phyloP scores from a whole-genome alignment of 2,888 invertebrate species.

The Thera obeliscata region DNA sequence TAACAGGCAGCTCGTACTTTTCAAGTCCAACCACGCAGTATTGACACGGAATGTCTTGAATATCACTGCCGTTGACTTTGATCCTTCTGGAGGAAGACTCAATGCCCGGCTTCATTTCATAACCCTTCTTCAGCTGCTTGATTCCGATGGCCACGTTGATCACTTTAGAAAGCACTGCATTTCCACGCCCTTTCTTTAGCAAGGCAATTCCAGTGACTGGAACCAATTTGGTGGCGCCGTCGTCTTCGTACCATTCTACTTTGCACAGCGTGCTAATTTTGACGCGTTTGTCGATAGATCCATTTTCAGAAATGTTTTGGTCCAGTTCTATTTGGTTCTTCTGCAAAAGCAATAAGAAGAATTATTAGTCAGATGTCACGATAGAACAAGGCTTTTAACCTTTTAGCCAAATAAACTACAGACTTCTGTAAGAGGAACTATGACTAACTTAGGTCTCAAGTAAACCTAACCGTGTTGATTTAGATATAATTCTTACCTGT shows the following conservation, averaged over 20 bases:
- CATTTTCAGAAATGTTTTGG: conserved; percentile 72
- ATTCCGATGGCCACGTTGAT: conserved; percentile 85
- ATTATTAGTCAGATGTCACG: conserved; percentile 1
- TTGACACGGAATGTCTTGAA: conserved; percentile 87
- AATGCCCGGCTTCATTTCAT: conserved; percentile 86
- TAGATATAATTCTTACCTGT: conserved; percentile 78
- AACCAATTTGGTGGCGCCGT: conserved; percentile 84
- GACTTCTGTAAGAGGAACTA: not conserved
- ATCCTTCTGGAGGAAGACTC: conserved; percentile 86
- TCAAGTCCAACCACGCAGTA: conserved; percentile 87
- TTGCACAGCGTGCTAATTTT: conserved; percentile 86
- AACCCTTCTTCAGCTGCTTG: conserved; percentile 82
- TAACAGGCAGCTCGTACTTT: conserved; percentile 87
- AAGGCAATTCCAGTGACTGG: conserved; percentile 85
- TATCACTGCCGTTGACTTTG: conserved; percentile 85
- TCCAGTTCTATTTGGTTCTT: conserved; percentile 79
- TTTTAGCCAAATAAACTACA: not conserved
- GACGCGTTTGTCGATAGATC: conserved; percentile 85
- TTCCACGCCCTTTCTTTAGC: conserved; percentile 78
- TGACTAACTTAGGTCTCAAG: not conserved
- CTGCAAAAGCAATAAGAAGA: conserved; percentile 51
- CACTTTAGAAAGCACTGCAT: conserved; percentile 82
- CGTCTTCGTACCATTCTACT: conserved; percentile 88
- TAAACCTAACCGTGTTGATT: not conserved
- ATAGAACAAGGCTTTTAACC: not conserved